phyloP scores from a whole-genome alignment of 2,113 vertebrate genomes.

The Rhinichthys klamathensis region DNA sequence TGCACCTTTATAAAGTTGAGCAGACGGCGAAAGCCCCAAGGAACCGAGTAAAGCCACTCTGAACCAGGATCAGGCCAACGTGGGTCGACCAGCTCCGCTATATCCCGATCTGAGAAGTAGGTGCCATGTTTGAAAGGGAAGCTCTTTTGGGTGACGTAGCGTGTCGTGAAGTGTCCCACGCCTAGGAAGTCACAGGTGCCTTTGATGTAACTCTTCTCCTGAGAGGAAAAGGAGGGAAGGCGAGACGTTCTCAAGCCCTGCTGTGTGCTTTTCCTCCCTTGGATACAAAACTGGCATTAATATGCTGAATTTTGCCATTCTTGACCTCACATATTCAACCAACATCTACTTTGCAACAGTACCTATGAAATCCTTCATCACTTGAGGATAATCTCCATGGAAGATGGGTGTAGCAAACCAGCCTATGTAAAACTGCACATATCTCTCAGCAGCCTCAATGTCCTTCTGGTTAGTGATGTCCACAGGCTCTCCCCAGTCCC shows the following conservation, averaged over 20 bases:
- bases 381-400: slow-evolving; percentile 93
- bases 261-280: slow-evolving; percentile 87
- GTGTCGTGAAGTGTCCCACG: slow-evolving; percentile 90
- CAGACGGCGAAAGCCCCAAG: slow-evolving; percentile 90
- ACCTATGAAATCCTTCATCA: slow-evolving; percentile 92
- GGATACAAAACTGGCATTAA: slow-evolving; percentile 22
- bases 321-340: slow-evolving; percentile 1
- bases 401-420: slow-evolving; percentile 95
- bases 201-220: slow-evolving; percentile 91
- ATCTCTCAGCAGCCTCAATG: slow-evolving; percentile 88
- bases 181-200: slow-evolving; percentile 92
- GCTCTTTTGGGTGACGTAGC: slow-evolving; percentile 85
- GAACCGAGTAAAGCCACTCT: slow-evolving; percentile 86
- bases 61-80: slow-evolving; percentile 87
- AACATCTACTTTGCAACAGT: slow-evolving; percentile 52
- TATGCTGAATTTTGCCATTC: background rate
- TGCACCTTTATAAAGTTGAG: slow-evolving; percentile 93
- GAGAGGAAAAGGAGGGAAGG: slow-evolving; percentile 85
- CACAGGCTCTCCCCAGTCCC: slow-evolving; percentile 89
- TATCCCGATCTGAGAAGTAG: slow-evolving; percentile 84
- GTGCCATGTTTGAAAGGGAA: slow-evolving; percentile 71
- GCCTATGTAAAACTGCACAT: slow-evolving; percentile 90
- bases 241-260: slow-evolving; percentile 84
- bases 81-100: slow-evolving; percentile 89
- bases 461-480: slow-evolving; percentile 85